These are phyloP conservation scores for Sanderia malayensis DNA, from an alignment of 30 jellyfish, hydroid and myxozoan species.

Conservation along the genomic window DNA sequence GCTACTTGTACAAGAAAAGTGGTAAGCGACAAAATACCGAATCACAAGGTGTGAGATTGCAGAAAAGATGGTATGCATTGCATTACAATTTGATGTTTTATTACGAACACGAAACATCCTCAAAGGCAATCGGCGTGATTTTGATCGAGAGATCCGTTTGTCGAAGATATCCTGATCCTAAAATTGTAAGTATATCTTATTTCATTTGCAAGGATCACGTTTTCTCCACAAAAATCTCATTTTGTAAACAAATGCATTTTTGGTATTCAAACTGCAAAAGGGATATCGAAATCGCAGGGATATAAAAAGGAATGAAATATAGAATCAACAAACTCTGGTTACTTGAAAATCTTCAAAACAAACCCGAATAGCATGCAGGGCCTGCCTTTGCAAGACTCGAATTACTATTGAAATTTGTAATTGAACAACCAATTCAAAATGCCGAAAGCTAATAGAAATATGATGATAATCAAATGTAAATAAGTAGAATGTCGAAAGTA, in stretches of 20 bases:
- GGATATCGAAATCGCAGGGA: neutral
- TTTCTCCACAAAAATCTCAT: too few species aligned
- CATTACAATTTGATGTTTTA: slow-evolving; percentile 79
- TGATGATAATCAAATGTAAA: too few species aligned
- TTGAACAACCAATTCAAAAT: too few species aligned
- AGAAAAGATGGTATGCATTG: slow-evolving; percentile 76
- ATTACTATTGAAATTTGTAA: too few species aligned
- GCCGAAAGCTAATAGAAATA: too few species aligned
- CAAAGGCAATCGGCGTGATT: slow-evolving; percentile 86
- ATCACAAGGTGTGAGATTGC: slow-evolving; percentile 82
- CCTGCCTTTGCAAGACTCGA: too few species aligned
- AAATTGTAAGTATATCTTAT: slow-evolving; percentile 41
- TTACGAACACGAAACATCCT: slow-evolving; percentile 59
- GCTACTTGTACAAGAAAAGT: slow-evolving; percentile 69
- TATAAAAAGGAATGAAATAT: too few species aligned
- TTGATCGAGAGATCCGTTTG: slow-evolving; percentile 70
- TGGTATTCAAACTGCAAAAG: neutral
- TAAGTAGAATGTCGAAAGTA: too few species aligned
- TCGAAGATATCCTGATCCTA: slow-evolving; percentile 32
- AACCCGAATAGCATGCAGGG: too few species aligned
- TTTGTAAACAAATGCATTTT: neutral
- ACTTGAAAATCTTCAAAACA: too few species aligned
- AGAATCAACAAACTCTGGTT: neutral
- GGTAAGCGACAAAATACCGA: slow-evolving; percentile 67
- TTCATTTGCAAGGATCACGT: too few species aligned